Evolutionary conservation across 2,113 vertebrate species (phyloP).

Genomic region (Brachionichthys hirsutus): DNA sequence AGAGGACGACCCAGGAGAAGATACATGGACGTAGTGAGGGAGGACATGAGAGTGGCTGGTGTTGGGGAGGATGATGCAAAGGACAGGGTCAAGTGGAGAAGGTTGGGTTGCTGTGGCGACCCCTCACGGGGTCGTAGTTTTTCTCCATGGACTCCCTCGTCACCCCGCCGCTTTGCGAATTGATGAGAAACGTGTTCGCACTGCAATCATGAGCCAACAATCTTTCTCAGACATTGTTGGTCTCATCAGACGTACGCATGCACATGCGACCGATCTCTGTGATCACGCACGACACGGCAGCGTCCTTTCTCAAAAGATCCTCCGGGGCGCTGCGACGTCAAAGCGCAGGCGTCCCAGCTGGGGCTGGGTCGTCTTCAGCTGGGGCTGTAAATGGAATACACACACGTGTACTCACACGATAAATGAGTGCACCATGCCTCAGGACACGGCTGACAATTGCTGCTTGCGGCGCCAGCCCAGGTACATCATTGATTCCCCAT

Average conservation of each 20-base stretch:
- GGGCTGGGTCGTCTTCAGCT: background rate
- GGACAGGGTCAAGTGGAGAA: too few species aligned
- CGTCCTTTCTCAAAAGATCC: constrained; percentile 4
- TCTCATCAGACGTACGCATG: constrained; percentile 10
- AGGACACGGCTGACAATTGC: background rate
- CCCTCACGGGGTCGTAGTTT: too few species aligned
- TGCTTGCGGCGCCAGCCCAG: background rate
- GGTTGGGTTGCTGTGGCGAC: too few species aligned
- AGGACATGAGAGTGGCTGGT: too few species aligned
- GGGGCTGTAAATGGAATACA: too few species aligned
- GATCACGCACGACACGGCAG: background rate
- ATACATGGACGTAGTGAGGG: too few species aligned
- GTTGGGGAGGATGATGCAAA: too few species aligned
- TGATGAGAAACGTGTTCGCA: background rate
- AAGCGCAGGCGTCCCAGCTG: constrained; percentile 10
- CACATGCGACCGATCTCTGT: constrained; percentile 5
- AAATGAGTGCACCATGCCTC: constrained; percentile 1
- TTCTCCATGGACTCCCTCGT: background rate
- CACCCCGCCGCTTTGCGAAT: background rate
- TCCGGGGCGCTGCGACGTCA: background rate
- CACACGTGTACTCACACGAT: background rate
- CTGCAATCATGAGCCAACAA: constrained; percentile 20
- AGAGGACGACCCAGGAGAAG: too few species aligned
- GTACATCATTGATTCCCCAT: background rate
- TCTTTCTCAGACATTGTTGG: constrained; percentile 14